These are phyloP conservation scores for Heliconius ethilla DNA, from an alignment of 2,888 invertebrate genomes.

Conservation along the genomic window DNA sequence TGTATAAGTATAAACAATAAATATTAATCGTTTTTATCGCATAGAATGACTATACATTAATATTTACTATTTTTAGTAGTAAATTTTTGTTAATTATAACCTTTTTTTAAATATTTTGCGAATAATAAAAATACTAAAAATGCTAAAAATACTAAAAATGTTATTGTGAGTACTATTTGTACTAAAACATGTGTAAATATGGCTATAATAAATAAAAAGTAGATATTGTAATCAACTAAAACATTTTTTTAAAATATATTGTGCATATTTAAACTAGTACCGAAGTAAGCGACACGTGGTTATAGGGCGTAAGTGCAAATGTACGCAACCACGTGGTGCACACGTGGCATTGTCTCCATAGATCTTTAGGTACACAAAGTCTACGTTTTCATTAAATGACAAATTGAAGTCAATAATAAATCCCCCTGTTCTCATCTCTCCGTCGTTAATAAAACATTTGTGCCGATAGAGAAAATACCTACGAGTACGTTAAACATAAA, in stretches of 20 bases:
- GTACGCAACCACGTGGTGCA: neutral
- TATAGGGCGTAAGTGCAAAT: neutral
- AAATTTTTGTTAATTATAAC: neutral
- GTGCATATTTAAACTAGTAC: neutral
- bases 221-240: neutral
- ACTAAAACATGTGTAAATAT: neutral
- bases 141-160: no score
- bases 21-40: neutral
- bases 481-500: neutral
- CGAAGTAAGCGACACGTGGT: neutral
- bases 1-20: neutral
- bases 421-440: no score
- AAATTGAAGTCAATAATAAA: no score
- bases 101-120: neutral
- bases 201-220: neutral
- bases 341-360: neutral
- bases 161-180: neutral
- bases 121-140: neutral
- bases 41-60: neutral
- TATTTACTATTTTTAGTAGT: neutral
- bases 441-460: neutral
- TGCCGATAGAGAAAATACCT: neutral
- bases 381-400: neutral
- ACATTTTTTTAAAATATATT: neutral
- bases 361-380: neutral